phyloP scores from a whole-genome alignment of 1,140 invertebrate genomes.

The Trichonephila clavipes region DNA sequence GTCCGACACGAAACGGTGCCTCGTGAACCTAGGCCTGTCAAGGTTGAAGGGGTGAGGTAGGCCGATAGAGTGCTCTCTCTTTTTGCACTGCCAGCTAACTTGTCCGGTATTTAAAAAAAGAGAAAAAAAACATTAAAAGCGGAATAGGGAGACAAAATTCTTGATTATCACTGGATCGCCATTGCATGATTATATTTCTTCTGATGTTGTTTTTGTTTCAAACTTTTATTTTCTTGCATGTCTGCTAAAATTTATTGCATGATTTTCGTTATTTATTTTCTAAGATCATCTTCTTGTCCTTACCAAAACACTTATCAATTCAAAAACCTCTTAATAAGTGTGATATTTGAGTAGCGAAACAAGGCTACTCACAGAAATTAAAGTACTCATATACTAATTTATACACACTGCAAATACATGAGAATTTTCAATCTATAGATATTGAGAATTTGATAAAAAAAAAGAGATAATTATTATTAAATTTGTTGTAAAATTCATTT shows the following conservation, averaged over 20 bases:
- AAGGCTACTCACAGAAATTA: too few relatives aligned
- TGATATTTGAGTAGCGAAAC: too few relatives aligned
- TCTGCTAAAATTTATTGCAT: neutral
- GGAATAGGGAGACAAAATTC: neutral
- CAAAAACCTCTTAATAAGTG: too few relatives aligned
- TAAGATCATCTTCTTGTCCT: neutral
- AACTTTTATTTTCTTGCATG: slow-evolving; percentile 21
- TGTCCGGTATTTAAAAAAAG: neutral
- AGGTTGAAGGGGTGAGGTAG: slow-evolving; percentile 63
- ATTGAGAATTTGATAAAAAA: too few relatives aligned
- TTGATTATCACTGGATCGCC: neutral
- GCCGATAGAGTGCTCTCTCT: slow-evolving; percentile 21
- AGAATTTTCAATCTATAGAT: too few relatives aligned
- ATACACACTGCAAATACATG: too few relatives aligned
- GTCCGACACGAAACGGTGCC: slow-evolving; percentile 50
- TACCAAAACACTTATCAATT: too few relatives aligned
- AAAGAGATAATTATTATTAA: too few relatives aligned
- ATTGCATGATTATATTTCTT: slow-evolving; percentile 6
- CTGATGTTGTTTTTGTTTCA: neutral
- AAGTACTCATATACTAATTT: too few relatives aligned
- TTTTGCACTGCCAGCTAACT: slow-evolving; percentile 41
- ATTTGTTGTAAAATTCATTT: too few relatives aligned
- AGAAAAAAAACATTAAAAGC: neutral
- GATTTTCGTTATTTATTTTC: neutral
- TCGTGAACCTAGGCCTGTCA: slow-evolving; percentile 47